Conservation (phyloP, 2,797 vertebrate genomes). For the Myiotriccus ornatus region DNA sequence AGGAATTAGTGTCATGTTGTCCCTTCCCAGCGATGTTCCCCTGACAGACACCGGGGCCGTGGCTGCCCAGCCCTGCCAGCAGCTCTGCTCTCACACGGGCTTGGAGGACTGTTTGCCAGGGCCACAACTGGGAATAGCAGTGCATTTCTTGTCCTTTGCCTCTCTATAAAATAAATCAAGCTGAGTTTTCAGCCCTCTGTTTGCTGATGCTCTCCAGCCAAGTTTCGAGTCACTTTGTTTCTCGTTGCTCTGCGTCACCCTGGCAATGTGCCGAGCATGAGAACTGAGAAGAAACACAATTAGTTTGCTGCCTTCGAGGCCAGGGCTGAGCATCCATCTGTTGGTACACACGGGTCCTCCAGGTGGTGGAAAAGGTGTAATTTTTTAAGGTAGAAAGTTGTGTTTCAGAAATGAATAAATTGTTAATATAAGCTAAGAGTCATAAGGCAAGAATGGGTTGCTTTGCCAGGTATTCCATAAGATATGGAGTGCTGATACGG, state of each 20-base stretch:
- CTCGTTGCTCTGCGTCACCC: constrained; percentile 18
- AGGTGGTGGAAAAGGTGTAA: background rate
- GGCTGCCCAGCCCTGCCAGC: background rate
- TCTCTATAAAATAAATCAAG: constrained; percentile 41
- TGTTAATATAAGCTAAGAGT: background rate
- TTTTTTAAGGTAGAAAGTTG: background rate
- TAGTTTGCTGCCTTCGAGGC: background rate
- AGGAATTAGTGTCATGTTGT: background rate
- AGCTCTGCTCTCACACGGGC: background rate
- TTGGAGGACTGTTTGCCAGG: background rate
- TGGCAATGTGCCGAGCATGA: background rate
- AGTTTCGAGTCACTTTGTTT: constrained; percentile 49
- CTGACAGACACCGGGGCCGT: accelerated
- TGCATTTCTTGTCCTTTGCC: constrained; percentile 26
- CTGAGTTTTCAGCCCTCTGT: constrained; percentile 15
- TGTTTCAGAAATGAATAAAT: background rate
- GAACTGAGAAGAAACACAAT: background rate
- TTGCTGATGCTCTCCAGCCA: constrained; percentile 26
- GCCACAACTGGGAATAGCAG: background rate
- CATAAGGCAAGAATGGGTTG: background rate
- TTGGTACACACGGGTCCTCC: background rate
- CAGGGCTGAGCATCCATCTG: background rate
- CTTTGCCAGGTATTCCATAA: background rate
- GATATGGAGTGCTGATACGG: background rate
- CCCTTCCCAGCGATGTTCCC: accelerated